Evolutionary conservation across 92 coral and sea anemone species (phyloP).

Genomic region (Parazoanthus swiftii): DNA sequence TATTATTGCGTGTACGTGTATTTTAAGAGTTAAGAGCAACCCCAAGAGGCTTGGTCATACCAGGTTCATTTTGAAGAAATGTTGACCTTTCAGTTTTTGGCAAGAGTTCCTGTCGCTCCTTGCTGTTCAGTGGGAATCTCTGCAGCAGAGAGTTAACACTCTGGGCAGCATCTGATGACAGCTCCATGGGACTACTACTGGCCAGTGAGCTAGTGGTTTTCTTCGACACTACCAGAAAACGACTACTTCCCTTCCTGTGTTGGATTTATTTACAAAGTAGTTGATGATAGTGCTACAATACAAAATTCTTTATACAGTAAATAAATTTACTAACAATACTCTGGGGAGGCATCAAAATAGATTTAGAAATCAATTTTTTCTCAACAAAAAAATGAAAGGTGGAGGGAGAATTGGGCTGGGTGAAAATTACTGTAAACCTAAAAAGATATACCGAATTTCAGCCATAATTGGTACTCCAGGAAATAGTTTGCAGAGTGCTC

Average conservation of each 20-base stretch:
- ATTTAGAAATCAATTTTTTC: too few relatives aligned
- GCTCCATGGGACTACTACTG: conserved; percentile 66
- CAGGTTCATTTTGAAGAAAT: conserved; percentile 45
- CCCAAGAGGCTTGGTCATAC: conserved; percentile 14
- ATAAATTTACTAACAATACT: too few relatives aligned
- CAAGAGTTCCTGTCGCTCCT: conserved; percentile 83
- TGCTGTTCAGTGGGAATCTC: conserved; percentile 82
- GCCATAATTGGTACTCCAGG: too few relatives aligned
- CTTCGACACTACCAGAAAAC: conserved; percentile 76
- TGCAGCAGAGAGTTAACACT: conserved; percentile 72
- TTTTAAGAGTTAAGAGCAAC: too few relatives aligned
- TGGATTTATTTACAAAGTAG: neutral
- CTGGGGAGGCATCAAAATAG: too few relatives aligned
- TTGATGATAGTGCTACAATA: neutral
- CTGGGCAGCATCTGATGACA: conserved; percentile 62
- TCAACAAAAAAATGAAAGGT: too few relatives aligned
- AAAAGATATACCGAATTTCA: too few relatives aligned
- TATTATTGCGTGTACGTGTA: too few relatives aligned
- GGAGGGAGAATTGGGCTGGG: too few relatives aligned
- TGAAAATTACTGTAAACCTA: too few relatives aligned
- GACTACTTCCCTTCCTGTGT: conserved; percentile 75
- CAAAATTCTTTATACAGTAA: too few relatives aligned
- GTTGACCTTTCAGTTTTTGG: conserved; percentile 80
- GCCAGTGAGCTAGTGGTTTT: conserved; percentile 55
- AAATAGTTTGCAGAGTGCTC: too few relatives aligned